Evolutionary conservation across 2,888 invertebrate species (phyloP).

Genomic region (Geophilus truncorum): DNA sequence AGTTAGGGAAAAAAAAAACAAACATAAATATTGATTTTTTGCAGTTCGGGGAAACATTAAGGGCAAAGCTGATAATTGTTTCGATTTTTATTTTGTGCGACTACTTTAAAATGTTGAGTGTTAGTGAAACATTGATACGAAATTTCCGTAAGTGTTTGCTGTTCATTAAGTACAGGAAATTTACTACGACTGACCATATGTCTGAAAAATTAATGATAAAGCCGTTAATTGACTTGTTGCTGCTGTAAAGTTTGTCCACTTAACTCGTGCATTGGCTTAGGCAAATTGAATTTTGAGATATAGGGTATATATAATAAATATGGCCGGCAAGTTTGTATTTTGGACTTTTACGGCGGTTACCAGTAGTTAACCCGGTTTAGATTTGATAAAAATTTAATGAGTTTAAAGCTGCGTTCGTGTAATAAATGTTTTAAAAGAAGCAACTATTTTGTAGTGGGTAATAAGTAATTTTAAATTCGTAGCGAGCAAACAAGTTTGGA

Average conservation of each 20-base stretch:
- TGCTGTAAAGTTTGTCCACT: background rate
- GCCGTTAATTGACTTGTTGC: background rate
- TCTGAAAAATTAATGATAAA: background rate
- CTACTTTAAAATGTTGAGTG: no score
- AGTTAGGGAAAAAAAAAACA: background rate
- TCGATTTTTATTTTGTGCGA: no score
- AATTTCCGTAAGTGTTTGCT: no score
- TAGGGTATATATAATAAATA: background rate
- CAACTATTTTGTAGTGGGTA: no score
- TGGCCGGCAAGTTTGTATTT: background rate
- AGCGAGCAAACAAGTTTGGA: background rate
- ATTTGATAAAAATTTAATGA: background rate
- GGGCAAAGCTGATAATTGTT: background rate
- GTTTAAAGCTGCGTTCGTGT: background rate
- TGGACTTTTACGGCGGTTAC: background rate
- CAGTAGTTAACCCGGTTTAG: background rate
- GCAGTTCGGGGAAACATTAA: no score
- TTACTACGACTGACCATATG: no score
- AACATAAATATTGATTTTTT: no score
- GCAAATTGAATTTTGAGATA: constrained; percentile 8
- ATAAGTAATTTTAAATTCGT: background rate
- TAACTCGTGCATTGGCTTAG: background rate
- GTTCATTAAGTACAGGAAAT: no score
- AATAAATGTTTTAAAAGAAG: no score
- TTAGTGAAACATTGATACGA: no score